Evolutionary conservation across 2,888 invertebrate genomes (phyloP).

Genomic region (Troides aeacus): DNA sequence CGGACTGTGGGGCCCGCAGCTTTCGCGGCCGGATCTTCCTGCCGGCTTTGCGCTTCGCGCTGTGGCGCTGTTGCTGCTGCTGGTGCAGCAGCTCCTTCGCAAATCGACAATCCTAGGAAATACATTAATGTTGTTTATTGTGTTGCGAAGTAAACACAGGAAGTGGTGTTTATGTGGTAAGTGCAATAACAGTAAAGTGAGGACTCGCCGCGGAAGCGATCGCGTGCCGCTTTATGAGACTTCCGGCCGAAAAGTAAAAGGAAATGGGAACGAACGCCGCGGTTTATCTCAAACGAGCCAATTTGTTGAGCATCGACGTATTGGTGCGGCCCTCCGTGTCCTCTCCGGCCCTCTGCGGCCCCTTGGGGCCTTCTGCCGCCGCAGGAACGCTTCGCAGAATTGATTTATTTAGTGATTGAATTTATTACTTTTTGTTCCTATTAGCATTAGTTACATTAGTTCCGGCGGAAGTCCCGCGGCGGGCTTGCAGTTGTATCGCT

Average conservation of each 20-base stretch:
- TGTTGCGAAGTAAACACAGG: too few relatives aligned
- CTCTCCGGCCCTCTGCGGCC: not conserved
- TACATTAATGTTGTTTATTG: too few relatives aligned
- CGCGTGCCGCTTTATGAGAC: not conserved
- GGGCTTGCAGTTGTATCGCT: too few relatives aligned
- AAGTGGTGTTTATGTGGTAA: too few relatives aligned
- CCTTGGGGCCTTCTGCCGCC: not conserved
- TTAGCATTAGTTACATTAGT: not conserved
- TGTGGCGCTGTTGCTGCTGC: too few relatives aligned
- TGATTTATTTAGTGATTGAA: not conserved
- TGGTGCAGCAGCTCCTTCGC: too few relatives aligned
- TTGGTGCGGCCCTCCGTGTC: not conserved
- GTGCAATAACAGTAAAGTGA: not conserved
- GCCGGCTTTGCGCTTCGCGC: too few relatives aligned
- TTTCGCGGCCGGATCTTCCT: too few relatives aligned
- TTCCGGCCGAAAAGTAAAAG: slow-evolving; percentile 5
- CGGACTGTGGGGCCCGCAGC: too few relatives aligned
- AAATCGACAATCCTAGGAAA: too few relatives aligned
- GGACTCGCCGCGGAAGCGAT: not conserved
- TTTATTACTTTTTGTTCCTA: not conserved
- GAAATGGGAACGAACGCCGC: slow-evolving; percentile 7
- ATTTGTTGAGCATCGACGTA: slow-evolving; percentile 8
- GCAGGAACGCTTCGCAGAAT: not conserved
- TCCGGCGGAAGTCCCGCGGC: too few relatives aligned
- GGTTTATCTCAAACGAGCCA: slow-evolving; percentile 15